These are phyloP conservation scores for Atta colombica DNA, from an alignment of 1,140 invertebrate genomes.

Conservation along the genomic window DNA sequence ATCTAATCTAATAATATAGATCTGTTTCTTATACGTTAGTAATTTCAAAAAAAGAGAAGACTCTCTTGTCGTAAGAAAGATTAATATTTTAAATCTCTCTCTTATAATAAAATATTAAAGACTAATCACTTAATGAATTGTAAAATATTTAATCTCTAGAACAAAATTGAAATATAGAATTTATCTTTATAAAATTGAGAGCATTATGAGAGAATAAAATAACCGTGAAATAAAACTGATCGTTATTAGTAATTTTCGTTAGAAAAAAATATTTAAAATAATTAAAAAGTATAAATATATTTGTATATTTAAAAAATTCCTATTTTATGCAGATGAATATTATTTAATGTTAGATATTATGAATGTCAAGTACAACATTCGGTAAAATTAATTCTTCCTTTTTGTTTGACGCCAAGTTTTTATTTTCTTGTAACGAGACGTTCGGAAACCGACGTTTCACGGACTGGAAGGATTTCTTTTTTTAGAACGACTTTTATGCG, in stretches of 20 bases:
- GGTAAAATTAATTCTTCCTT: background rate
- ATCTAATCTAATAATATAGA: background rate
- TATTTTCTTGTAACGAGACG: constrained; percentile 6
- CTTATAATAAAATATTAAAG: constrained; percentile 1
- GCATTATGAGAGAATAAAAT: background rate
- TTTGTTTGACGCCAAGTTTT: background rate
- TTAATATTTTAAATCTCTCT: background rate
- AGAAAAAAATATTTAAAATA: background rate
- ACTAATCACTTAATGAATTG: background rate
- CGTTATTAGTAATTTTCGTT: background rate
- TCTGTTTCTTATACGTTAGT: background rate
- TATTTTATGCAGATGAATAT: background rate
- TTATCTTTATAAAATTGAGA: background rate
- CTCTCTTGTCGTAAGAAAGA: background rate
- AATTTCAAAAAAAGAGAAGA: background rate
- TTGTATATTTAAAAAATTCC: background rate
- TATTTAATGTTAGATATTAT: background rate
- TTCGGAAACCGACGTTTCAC: constrained; percentile 29
- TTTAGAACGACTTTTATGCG: constrained; percentile 50
- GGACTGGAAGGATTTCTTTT: constrained; percentile 32
- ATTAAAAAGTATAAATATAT: background rate
- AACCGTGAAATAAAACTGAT: background rate
- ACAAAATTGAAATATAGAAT: background rate
- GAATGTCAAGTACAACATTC: background rate
- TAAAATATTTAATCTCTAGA: constrained; percentile 9